Evolutionary conservation across 2,113 vertebrate species (phyloP).

Genomic region (Crypturellus undulatus): DNA sequence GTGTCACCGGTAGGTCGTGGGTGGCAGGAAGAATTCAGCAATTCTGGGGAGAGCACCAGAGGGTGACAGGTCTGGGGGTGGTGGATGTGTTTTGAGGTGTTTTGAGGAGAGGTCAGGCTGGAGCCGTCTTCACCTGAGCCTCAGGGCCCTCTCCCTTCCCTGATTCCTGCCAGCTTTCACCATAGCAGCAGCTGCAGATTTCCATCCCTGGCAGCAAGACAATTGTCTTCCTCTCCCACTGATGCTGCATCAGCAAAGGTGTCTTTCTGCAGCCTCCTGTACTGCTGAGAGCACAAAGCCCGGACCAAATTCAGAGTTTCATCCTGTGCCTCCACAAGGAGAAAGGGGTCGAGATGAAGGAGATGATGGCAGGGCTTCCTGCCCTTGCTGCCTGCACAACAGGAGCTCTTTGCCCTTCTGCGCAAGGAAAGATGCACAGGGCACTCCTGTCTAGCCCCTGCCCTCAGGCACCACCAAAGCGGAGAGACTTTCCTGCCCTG

Average conservation of each 20-base stretch:
- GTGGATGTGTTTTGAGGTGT: background rate
- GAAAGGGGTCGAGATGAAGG: background rate
- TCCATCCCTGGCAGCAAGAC: background rate
- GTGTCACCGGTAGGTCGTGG: background rate
- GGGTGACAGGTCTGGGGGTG: background rate
- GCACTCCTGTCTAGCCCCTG: background rate
- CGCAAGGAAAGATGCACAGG: background rate
- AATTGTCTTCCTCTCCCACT: too few species aligned
- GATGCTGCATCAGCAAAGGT: background rate
- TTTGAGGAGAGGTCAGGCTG: background rate
- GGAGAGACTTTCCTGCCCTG: accelerated
- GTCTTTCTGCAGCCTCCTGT: background rate
- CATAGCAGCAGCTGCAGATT: background rate
- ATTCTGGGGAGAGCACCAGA: background rate
- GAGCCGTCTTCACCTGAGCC: accelerated
- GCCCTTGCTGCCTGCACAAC: accelerated
- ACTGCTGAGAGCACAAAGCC: background rate
- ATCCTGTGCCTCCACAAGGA: background rate
- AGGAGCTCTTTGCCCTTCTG: background rate
- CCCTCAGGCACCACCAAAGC: background rate
- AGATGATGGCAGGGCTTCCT: background rate
- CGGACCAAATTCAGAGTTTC: background rate
- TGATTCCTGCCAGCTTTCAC: background rate
- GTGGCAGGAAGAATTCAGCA: background rate
- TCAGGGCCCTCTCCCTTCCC: background rate